These are phyloP conservation scores for Chaetodon auriga DNA, from an alignment of 2,113 vertebrate genomes.

Conservation along the genomic window DNA sequence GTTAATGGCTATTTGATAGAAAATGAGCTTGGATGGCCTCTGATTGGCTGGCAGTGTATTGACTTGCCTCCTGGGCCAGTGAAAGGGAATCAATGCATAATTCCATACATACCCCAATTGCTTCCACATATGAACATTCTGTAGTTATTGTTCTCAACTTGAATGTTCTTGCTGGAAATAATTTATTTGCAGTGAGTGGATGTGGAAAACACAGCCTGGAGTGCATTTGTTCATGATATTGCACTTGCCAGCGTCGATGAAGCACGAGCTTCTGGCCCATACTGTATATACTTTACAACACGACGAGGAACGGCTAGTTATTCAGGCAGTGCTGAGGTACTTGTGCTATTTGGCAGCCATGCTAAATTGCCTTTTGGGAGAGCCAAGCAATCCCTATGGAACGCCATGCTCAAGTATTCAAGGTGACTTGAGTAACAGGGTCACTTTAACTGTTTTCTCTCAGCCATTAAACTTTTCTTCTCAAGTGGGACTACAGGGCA, in stretches of 20 bases:
- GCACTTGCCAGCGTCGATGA: constrained; percentile 24
- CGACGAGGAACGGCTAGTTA: constrained; percentile 50
- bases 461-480: constrained; percentile 48
- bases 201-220: background rate
- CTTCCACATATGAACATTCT: background rate
- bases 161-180: constrained; percentile 1
- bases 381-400: constrained; percentile 56
- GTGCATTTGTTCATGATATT: background rate
- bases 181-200: constrained; percentile 19
- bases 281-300: constrained; percentile 44
- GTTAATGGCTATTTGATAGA: background rate
- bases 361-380: constrained; percentile 68
- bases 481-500: constrained; percentile 39
- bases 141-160: background rate
- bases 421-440: constrained; percentile 65
- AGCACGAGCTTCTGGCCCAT: constrained; percentile 28
- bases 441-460: constrained; percentile 64
- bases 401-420: constrained; percentile 54
- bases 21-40: background rate
- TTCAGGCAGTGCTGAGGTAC: constrained; percentile 49
- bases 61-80: background rate
- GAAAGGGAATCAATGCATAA: background rate
- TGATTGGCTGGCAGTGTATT: background rate
- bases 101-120: background rate
- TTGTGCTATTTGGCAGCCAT: constrained; percentile 62